Conservation (phyloP, 1,140 invertebrate genomes). For the Philopotamus ludificatus region DNA sequence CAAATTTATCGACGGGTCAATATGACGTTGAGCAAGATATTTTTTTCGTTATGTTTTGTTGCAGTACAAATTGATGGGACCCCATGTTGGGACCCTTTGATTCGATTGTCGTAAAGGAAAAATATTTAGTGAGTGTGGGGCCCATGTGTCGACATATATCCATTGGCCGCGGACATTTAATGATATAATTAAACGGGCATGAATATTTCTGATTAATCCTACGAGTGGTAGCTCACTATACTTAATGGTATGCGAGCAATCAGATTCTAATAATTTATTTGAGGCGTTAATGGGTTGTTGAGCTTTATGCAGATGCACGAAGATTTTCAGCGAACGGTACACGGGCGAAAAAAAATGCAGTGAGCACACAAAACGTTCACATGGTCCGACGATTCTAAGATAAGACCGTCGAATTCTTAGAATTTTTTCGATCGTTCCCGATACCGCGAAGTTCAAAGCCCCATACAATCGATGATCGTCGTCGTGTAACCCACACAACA, state of each 20-base stretch:
- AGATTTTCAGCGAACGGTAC: too few species aligned
- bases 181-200: too few species aligned
- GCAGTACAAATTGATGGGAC: not conserved
- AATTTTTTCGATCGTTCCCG: conserved; percentile 5
- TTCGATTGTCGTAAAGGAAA: not conserved
- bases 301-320: too few species aligned
- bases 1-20: not conserved
- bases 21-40: not conserved
- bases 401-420: conserved; percentile 9
- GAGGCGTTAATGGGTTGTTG: too few species aligned
- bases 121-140: not conserved
- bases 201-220: too few species aligned
- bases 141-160: not conserved
- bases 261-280: too few species aligned
- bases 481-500: conserved; percentile 18
- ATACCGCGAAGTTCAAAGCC: conserved; percentile 3
- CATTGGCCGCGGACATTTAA: not conserved
- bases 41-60: not conserved
- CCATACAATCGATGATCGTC: not conserved
- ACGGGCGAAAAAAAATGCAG: not conserved
- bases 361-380: not conserved
- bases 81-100: not conserved
- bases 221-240: too few species aligned
- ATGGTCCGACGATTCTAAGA: not conserved
- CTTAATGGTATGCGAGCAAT: too few species aligned